Base-by-base conservation (phyloP, 53 echinoderm and acorn worm genomes). In the Holothuria scabra region DNA sequence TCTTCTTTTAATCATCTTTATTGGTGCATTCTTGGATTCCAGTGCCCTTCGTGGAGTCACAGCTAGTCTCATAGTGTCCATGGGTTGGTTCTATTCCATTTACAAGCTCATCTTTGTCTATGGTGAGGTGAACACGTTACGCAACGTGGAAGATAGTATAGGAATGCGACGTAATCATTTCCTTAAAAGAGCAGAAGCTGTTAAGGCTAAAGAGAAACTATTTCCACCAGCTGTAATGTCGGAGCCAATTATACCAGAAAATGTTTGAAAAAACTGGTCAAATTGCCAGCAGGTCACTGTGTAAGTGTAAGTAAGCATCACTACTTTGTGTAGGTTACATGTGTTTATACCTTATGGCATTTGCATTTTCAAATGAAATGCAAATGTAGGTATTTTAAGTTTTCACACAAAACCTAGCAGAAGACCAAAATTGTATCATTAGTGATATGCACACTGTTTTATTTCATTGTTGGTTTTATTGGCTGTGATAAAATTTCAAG, bases 101-200 rank as follows among this genome's bases (percentile, higher is more conserved):
- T 81, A 81, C 65, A 61, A 38, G 82, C 82, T 81, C 62, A 81
- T 81, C 30, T 81, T 81, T 46, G 46, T 63, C 38, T 81, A 63
- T 4, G 82, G 82, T 20, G 64, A 62, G 65, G 82, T 81, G 8
- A 81, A 81, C 82, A 81, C 82, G 1, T 41, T 81, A 41, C 82
- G 65, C 13, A 81, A 81, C n/a, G 65, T 81, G 13, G 82, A 81
- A n/a, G 82, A 81, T 37, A 63, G 82, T 49, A 63, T 81, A 38
- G 41, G 22, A 8, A 24, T 81, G 62, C 13, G 82, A 61, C 62
- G 65, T 32, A 63, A 64, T 12, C 62, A 63, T n/a, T 81, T 81
- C 46, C 65, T 81, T 12, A 33, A 19, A 34, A 12, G 78, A 31
- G 78, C 78, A 7, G 58, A 78, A 30, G 78, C 48, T 56, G 26